Base-by-base conservation (phyloP, 2,888 invertebrate genomes). In the Saturnia pavonia region DNA sequence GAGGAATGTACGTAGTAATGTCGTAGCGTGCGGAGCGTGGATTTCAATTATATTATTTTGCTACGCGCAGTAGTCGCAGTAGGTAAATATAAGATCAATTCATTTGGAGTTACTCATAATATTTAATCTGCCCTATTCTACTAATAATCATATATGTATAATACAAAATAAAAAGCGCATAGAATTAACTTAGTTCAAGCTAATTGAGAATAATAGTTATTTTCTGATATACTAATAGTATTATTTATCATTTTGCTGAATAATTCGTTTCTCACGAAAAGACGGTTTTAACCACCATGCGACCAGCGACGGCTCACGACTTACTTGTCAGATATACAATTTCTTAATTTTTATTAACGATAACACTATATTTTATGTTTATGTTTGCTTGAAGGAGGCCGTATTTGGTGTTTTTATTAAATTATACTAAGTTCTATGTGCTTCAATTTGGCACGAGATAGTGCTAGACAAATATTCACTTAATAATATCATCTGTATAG, bases 51-150 rank as follows among this genome's bases (percentile, higher is more conserved):
- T 22, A 68, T 68, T 48, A 8, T 22, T 45, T 63, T 48, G 43
- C 71, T 68, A 71, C 71, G 71, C 40, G n/a, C 9, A 48, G 68
- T 71, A 71, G 68, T 68, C 67, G 54, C 11, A 54, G 22, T 54
- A 54, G 54, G 11, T 54, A 22, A 54, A 22, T 9, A 11, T n/a
- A 54, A n/a, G 22, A 54, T 11, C n/a, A 22, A 54, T 9, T n/a
- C 8, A 8, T 22, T 54, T 22, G 8, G 3, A 11, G 22, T 11
- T 22, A 54, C 6, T 22, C 9, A 43, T 14, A 43, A 34, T 6
- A 34, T 34, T 34, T 4, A 7, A 7, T 43, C 43, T 43, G 8
- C 11, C 14, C 43, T 12, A 7, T 43, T 43, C 43, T 43, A 43
- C 34, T 34, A 34, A 34, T 34, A 34, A 34, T 34, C 34, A 4